Percentiles rank a stretch among this genome's conserved stretches.
phyloP scores from a whole-genome alignment of 1,140 invertebrate species.

The Amphibalanus amphitrite region DNA sequence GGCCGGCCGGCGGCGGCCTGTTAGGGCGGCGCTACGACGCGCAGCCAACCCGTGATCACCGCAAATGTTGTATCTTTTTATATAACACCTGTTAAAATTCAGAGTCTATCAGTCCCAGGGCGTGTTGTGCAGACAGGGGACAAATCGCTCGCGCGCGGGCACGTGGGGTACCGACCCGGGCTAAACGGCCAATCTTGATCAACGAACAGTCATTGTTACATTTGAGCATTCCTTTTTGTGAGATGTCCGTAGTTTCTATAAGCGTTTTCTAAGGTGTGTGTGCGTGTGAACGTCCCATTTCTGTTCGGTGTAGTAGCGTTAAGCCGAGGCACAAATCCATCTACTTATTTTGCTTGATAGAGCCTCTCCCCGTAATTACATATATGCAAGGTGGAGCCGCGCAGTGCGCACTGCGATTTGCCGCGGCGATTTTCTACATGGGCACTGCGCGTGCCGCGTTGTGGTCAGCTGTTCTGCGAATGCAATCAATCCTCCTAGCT shows the following conservation, averaged over 20 bases:
- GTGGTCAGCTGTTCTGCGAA: not conserved
- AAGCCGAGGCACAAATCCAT: not conserved
- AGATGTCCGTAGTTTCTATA: conserved; percentile 1
- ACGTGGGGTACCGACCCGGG: not conserved
- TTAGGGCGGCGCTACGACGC: not conserved
- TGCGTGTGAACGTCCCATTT: not conserved
- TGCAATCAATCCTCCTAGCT: not conserved
- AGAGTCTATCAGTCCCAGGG: not conserved
- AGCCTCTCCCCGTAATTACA: not conserved
- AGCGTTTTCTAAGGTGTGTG: not conserved
- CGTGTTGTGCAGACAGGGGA: not conserved
- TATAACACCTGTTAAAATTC: conserved; percentile 2
- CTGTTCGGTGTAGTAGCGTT: not conserved
- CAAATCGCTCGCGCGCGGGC: not conserved
- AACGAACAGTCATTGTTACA: not conserved
- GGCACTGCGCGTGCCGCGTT: not conserved
- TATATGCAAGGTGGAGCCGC: not conserved
- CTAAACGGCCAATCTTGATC: not conserved
- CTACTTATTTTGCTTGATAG: not conserved
- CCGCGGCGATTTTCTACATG: not conserved
- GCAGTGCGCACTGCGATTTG: not conserved
- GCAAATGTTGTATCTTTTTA: not conserved
- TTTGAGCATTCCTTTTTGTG: not conserved
- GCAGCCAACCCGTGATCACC: not conserved
- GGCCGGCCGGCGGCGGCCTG: too few species aligned